Evolutionary conservation across 2,797 vertebrate species (phyloP).

Genomic region (Pseudochromis fuscus): DNA sequence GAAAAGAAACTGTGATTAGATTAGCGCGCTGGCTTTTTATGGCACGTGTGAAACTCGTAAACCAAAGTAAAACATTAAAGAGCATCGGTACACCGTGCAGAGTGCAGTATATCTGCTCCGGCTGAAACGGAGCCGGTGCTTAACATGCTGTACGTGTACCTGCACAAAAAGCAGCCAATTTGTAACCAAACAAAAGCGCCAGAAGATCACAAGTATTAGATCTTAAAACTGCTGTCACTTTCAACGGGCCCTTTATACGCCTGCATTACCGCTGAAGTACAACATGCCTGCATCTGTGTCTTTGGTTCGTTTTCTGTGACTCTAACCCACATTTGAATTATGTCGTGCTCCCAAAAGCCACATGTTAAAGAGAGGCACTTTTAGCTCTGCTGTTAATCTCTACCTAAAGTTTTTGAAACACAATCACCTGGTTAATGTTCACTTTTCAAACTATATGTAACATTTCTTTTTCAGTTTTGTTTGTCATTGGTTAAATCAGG

Average conservation of each 20-base stretch:
- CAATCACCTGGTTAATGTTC: background rate
- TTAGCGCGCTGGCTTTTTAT: background rate
- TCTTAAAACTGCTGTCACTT: background rate
- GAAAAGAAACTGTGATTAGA: background rate
- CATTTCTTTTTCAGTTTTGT: constrained; percentile 42
- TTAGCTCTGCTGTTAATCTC: background rate
- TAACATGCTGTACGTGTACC: background rate
- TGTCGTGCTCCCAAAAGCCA: no score
- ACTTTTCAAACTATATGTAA: background rate
- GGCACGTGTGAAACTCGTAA: background rate
- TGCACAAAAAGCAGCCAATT: background rate
- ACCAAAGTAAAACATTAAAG: constrained; percentile 8
- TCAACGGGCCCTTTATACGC: background rate
- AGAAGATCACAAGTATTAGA: background rate
- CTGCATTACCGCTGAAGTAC: background rate
- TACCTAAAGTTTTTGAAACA: background rate
- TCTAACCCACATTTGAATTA: background rate
- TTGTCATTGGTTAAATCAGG: constrained; percentile 51
- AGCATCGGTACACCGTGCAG: background rate
- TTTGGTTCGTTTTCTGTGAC: background rate
- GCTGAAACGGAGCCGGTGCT: background rate
- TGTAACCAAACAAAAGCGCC: background rate
- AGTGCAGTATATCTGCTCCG: background rate
- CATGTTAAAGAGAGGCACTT: background rate
- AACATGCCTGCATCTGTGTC: background rate